Percentiles rank a stretch among this genome's conserved stretches.
These are phyloP conservation scores for Lanistes nyassanus DNA, from an alignment of 1,140 invertebrate genomes.

Conservation along the genomic window DNA sequence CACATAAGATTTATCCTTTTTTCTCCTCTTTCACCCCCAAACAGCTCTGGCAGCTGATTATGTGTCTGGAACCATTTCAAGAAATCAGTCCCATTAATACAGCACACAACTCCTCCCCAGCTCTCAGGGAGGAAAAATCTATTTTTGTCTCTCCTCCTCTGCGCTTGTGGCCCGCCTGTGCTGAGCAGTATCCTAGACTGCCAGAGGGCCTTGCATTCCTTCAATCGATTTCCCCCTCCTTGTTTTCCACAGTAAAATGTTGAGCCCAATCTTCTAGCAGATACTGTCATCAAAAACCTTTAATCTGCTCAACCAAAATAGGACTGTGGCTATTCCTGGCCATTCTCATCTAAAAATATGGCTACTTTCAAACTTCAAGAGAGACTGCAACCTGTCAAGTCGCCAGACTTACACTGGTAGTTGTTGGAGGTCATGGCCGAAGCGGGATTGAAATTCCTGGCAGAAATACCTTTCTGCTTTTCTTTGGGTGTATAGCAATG, in stretches of 20 bases:
- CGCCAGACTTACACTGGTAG: background rate
- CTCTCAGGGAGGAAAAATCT: constrained; percentile 2
- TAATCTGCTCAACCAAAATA: background rate
- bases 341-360: background rate
- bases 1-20: too few species aligned
- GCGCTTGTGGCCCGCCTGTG: background rate
- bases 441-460: constrained; percentile 5
- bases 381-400: constrained; percentile 5
- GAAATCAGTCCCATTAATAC: constrained; percentile 12
- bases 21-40: too few species aligned
- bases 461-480: constrained; percentile 4
- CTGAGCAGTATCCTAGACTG: background rate
- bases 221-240: constrained; percentile 5
- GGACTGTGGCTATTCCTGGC: constrained; percentile 1
- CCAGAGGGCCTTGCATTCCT: constrained; percentile 4
- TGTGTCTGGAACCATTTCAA: constrained; percentile 9
- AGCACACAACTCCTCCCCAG: constrained; percentile 1
- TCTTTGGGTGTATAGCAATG: too few species aligned
- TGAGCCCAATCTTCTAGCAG: background rate
- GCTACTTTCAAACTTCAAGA: background rate
- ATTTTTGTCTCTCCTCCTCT: background rate
- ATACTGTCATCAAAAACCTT: constrained; percentile 13
- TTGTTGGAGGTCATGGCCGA: constrained; percentile 5
- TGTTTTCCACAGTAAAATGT: background rate
- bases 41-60: constrained; percentile 7